Percentiles rank a stretch among this genome's conserved stretches.
These are phyloP conservation scores for Tretioscincus oriximinensis DNA, from an alignment of 2,113 vertebrate genomes.

Conservation along the genomic window DNA sequence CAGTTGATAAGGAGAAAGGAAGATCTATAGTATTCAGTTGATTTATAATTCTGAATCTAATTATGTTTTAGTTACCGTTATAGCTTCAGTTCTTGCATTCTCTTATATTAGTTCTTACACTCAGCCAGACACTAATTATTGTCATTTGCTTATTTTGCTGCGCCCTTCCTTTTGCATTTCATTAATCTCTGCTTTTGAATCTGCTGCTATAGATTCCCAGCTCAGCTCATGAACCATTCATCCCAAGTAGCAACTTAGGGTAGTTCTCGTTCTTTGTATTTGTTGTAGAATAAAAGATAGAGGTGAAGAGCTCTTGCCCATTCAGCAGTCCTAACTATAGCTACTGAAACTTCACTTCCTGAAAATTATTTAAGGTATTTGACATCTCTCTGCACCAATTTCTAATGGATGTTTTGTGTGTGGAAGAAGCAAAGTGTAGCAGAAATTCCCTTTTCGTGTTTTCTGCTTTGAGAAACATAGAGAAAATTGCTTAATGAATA, in stretches of 20 bases:
- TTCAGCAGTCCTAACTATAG: neutral
- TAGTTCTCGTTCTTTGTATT: neutral
- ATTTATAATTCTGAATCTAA: neutral
- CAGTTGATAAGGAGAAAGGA: neutral
- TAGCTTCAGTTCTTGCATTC: neutral
- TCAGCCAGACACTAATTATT: neutral
- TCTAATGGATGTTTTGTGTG: neutral
- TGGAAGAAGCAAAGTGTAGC: too few relatives aligned
- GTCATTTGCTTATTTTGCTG: neutral
- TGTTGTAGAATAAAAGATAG: neutral
- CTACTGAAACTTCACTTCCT: neutral
- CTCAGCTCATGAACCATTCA: neutral
- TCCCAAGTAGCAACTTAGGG: neutral
- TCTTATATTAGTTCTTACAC: neutral
- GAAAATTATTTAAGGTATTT: neutral
- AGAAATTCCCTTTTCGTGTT: too few relatives aligned
- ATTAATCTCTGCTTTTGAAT: neutral
- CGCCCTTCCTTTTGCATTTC: neutral
- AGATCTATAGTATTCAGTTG: neutral
- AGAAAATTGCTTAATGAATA: too few relatives aligned
- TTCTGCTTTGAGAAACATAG: too few relatives aligned
- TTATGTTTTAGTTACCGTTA: neutral
- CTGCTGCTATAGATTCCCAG: neutral
- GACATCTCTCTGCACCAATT: neutral
- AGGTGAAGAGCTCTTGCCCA: neutral